Base-by-base conservation (phyloP, 2,113 vertebrate species). In the Syngnathus floridae region DNA sequence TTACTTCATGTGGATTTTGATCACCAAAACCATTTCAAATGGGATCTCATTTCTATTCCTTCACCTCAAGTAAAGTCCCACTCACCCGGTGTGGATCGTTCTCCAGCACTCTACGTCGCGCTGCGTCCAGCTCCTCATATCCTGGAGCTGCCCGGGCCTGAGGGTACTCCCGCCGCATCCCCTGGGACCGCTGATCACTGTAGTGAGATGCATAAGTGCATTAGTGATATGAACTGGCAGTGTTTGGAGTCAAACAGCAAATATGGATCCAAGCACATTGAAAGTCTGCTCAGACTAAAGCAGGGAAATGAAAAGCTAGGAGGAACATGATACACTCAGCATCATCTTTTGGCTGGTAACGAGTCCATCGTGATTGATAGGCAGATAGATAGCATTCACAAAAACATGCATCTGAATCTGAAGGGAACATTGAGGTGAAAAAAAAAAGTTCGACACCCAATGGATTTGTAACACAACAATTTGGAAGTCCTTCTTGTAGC, bases 41-140 rank as follows among this genome's bases (percentile, higher is more conserved):
- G 9, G 12, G 26, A 22, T 6, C 26, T 57, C 35, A 57, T 57
- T 57, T 36, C 12, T 59, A 17, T 59, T 17, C 19, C 35, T 37
- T 37, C 36, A 35, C 9, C 21, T 5, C n/a, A 4, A 0, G 51
- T 22, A 54, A 54, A 54, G 31, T 36, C 8, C 1, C 19, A 84
- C 88, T 86, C 63, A 90, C 89, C 78, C 88, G 69, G 14, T 84
- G 31, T 0, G 86, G 89, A 73, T 90, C 85, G 10, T 80, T 41
- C 1, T 90, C 90, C 65, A 83, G 84, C 40, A 68, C 65, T 40
- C 86, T 3, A 65, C 77, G 78, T 0, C 82, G 70, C 0, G 79
- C 79, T 0, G 71, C 22, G 1, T 87, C 88, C 0, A 89, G 79
- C 22, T 89, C 88, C 1, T 87, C 82, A 5, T 91, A 91, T 40